Evolutionary conservation across 2,113 vertebrate species (phyloP).

Genomic region (Chamaetylas fuelleborni): DNA sequence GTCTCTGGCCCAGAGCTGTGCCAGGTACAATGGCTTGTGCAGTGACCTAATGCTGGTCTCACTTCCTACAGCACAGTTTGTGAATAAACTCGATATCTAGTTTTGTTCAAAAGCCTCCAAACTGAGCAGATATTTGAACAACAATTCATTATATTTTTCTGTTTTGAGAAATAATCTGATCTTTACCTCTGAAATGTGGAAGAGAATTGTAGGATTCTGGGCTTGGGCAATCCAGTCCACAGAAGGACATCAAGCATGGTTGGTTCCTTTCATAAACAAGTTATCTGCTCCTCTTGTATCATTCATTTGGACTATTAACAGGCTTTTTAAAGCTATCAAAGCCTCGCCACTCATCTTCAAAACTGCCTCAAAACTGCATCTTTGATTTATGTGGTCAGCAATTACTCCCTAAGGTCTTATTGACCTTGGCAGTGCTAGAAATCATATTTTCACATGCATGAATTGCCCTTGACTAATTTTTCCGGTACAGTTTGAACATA

Average conservation of each 20-base stretch:
- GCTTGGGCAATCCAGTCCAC: not conserved
- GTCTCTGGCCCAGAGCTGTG: not conserved
- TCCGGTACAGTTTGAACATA: not conserved
- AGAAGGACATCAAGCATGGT: not conserved
- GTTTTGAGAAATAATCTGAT: not conserved
- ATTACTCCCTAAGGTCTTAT: slow-evolving; percentile 32
- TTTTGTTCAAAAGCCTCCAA: not conserved
- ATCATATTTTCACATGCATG: slow-evolving; percentile 52
- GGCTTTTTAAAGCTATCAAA: not conserved
- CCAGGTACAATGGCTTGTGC: not conserved
- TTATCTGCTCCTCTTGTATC: not conserved
- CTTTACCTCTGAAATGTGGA: not conserved
- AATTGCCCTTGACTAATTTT: slow-evolving; percentile 34
- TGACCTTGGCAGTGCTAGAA: slow-evolving; percentile 21
- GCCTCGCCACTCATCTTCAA: not conserved
- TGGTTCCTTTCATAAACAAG: not conserved
- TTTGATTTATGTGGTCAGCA: slow-evolving; percentile 14
- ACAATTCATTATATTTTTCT: not conserved
- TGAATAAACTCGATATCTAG: not conserved
- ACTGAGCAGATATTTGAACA: not conserved
- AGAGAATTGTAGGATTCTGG: rapidly evolving
- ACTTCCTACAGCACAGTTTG: not conserved
- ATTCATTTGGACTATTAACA: not conserved
- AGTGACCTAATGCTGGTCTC: not conserved
- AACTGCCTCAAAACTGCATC: not conserved